Conservation (phyloP, 2,888 invertebrate species). For the Petrolisthes manimaculis region DNA sequence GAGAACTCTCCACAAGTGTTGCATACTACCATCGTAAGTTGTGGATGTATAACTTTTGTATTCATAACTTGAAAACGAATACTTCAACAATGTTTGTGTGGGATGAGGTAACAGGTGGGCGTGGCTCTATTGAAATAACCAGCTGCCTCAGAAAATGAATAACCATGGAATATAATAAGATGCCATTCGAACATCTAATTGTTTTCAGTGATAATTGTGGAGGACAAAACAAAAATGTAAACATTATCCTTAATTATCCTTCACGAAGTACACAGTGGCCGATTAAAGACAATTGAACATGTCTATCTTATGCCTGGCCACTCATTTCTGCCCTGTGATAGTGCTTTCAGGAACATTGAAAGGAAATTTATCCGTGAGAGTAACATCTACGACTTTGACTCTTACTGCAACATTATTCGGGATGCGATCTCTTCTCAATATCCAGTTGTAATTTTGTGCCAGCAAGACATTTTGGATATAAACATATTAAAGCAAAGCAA, state of each 20-base stretch:
- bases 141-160: not conserved
- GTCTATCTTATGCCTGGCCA: no score
- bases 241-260: no score
- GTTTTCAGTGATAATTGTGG: no score
- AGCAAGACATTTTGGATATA: not conserved
- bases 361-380: no score
- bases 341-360: not conserved
- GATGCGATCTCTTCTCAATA: constrained; percentile 2
- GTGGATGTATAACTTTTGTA: constrained; percentile 13
- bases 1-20: no score
- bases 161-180: not conserved
- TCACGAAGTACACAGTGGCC: no score
- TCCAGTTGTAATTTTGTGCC: not conserved
- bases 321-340: not conserved
- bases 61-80: not conserved
- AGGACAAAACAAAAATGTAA: no score
- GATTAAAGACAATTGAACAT: no score
- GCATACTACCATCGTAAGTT: constrained; percentile 9
- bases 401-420: not conserved
- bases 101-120: no score
- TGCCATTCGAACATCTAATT: no score
- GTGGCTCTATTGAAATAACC: not conserved
- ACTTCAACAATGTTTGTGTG: not conserved
- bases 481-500: not conserved
- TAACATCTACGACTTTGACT: no score